Base-by-base conservation (phyloP, 2,888 invertebrate genomes). In the Tuta absoluta region DNA sequence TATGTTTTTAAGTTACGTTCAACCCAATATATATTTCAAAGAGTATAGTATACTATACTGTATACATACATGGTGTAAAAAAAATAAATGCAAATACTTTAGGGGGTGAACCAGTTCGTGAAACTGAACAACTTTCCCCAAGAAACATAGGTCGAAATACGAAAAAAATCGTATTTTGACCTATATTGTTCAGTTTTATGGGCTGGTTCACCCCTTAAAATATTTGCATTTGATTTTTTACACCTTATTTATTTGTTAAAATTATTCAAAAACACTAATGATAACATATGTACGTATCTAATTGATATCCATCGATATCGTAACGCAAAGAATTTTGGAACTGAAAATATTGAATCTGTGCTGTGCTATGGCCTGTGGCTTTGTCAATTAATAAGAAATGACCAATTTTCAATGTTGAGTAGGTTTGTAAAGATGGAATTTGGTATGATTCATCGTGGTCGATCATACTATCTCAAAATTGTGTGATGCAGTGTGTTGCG, bases 321-420 rank as follows among this genome's bases (percentile, higher is more conserved):
- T 2, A 14, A 48, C 10, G 8, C 19, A 17, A 37, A 1, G 8
- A 12, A 17, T 12, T 19, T 8, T 58, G 24, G 58, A 19, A 38
- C 14, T 64, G 56, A 48, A 58, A 65, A 24, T 65, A 67, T 67
- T 63, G 67, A 69, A 75, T 72, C 69, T 75, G 68, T 74, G 69
- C 67, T 70, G 63, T 33, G 33, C 33, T 33, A 7, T 4, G 33
- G 33, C 33, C 33, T 37, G 45, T 45, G 45, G 45, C 45, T 71
- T 68, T 64, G 81, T 85, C 82, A 85, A 84, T 85, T 84, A 65
- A 38, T 58, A 62, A 60, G 37, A 66, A 73, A 73, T 68, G 84
- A 85, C 84, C 85, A 84, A 85, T 85, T 85, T 83, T 81, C 69
- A 75, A 79, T 79, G 78, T 79, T 77, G 75, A 67, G 66, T 78